Percentiles rank a stretch among this genome's conserved stretches.
These are phyloP conservation scores for Bothrops jararaca DNA, from an alignment of 2,113 vertebrate species.

Conservation along the genomic window DNA sequence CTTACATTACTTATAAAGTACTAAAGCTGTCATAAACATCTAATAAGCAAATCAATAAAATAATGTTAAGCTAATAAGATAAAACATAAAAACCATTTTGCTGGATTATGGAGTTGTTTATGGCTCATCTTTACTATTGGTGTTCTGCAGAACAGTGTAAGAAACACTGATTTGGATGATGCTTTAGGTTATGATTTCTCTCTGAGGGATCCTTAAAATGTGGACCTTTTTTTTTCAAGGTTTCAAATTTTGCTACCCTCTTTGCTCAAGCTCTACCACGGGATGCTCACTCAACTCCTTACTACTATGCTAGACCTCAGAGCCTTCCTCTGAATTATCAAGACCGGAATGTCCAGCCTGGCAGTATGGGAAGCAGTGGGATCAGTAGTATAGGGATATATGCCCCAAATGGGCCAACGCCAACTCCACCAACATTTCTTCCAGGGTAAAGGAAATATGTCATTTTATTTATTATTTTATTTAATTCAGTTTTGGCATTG, in stretches of 20 bases:
- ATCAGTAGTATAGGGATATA: conserved; percentile 87
- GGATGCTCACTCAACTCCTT: conserved; percentile 94
- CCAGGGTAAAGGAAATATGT: conserved; percentile 75
- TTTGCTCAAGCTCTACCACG: conserved; percentile 92
- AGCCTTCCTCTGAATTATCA: conserved; percentile 87
- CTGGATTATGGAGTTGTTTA: not conserved
- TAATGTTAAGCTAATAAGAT: not conserved
- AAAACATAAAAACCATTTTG: not conserved
- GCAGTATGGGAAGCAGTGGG: conserved; percentile 90
- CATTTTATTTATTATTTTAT: not conserved
- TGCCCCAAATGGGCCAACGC: conserved; percentile 81
- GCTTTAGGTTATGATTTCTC: not conserved
- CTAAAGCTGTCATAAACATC: not conserved
- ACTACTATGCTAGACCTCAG: conserved; percentile 91
- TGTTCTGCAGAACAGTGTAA: not conserved
- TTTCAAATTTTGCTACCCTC: conserved; percentile 82
- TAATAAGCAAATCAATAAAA: not conserved
- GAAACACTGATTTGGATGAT: not conserved
- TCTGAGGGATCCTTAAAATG: not conserved
- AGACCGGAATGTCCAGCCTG: conserved; percentile 75
- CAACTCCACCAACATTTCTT: conserved; percentile 82
- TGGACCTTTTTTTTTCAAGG: conserved; percentile 65
- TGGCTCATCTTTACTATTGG: not conserved
- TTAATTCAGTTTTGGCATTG: not conserved
- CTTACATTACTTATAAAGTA: not conserved